These are phyloP conservation scores for Tribolium freemani DNA, from an alignment of 2,888 invertebrate species.

Conservation along the genomic window DNA sequence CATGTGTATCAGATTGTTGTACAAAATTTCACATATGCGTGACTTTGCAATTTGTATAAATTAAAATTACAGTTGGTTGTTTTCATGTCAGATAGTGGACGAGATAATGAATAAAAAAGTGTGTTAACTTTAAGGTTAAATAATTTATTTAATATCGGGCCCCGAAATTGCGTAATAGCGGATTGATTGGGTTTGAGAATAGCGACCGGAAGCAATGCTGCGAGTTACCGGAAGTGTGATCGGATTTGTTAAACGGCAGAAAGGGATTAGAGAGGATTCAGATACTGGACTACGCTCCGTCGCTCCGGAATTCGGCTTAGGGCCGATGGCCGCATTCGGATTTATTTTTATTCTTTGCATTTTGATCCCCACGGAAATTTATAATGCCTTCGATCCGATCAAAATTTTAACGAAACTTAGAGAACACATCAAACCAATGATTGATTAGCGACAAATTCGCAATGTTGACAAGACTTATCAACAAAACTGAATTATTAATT, in stretches of 20 bases:
- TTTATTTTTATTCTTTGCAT: conserved; percentile 55
- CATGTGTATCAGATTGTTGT: conserved; percentile 35
- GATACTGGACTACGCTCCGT: conserved; percentile 56
- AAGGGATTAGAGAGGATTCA: conserved; percentile 63
- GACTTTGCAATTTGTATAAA: conserved; percentile 44
- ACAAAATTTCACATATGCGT: conserved; percentile 35
- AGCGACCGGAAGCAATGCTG: conserved; percentile 55
- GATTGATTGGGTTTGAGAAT: conserved; percentile 42
- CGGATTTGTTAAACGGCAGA: conserved; percentile 66
- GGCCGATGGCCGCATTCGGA: conserved; percentile 55
- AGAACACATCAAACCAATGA: background rate
- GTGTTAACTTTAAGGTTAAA: conserved; percentile 25
- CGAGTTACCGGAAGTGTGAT: conserved; percentile 64
- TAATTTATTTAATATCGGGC: conserved; percentile 35
- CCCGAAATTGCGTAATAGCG: conserved; percentile 31
- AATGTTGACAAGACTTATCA: conserved; percentile 26
- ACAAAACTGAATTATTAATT: conserved; percentile 26
- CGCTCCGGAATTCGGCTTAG: conserved; percentile 56
- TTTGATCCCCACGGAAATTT: conserved; percentile 42
- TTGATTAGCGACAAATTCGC: conserved; percentile 18
- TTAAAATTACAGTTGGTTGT: conserved; percentile 34
- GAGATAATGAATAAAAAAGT: conserved; percentile 16
- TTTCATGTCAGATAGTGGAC: conserved; percentile 21
- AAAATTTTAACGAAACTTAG: background rate
- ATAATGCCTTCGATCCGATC: conserved; percentile 14